Conservation (phyloP, 2,797 vertebrate genomes). For the Rhinella marina region DNA sequence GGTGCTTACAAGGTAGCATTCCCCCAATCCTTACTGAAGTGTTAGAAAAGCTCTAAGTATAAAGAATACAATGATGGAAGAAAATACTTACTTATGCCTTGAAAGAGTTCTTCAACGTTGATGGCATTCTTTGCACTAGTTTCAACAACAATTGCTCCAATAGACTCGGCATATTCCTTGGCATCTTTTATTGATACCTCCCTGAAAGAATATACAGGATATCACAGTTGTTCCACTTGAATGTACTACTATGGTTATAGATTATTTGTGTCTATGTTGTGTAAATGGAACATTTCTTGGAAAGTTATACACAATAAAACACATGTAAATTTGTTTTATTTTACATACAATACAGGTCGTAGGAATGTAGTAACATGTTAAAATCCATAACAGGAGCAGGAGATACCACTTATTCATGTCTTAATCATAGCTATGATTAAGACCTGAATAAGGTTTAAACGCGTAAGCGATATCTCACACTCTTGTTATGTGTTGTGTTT, state of each 20-base stretch:
- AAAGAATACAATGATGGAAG: neutral
- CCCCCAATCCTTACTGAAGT: neutral
- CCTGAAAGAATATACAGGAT: conserved; percentile 72
- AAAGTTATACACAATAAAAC: too few relatives aligned
- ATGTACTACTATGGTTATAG: neutral
- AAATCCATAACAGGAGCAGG: too few relatives aligned
- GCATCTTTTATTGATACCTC: conserved; percentile 97
- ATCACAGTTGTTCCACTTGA: neutral
- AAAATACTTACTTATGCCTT: conserved; percentile 93
- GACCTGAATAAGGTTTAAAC: too few relatives aligned
- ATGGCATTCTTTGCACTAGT: conserved; percentile 96
- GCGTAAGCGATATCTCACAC: too few relatives aligned
- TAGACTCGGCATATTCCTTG: conserved; percentile 96
- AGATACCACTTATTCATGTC: too few relatives aligned
- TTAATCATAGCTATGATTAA: too few relatives aligned
- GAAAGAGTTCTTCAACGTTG: conserved; percentile 97
- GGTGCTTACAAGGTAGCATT: neutral
- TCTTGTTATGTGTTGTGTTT: too few relatives aligned
- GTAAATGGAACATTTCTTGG: too few relatives aligned
- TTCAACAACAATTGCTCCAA: conserved; percentile 96
- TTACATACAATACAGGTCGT: too few relatives aligned
- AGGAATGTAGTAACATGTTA: too few relatives aligned
- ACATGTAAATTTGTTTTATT: too few relatives aligned
- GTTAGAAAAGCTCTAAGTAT: neutral
- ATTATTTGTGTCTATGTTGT: neutral